These are phyloP conservation scores for Tragelaphus imberbis DNA, from an alignment of 2,113 vertebrate species.

Conservation along the genomic window DNA sequence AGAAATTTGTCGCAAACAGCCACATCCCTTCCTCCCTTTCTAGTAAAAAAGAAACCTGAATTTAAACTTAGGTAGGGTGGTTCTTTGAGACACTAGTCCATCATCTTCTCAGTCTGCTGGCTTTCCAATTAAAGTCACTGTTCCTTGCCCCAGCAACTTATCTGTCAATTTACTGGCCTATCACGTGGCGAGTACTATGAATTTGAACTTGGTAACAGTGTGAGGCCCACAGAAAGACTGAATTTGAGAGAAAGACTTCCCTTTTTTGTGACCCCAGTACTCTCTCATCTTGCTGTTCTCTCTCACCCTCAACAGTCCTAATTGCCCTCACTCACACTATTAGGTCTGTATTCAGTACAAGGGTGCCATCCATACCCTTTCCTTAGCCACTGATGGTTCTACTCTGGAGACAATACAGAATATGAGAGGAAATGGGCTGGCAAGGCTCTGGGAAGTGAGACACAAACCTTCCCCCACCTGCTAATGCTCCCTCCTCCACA, in stretches of 20 bases:
- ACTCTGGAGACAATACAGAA: neutral
- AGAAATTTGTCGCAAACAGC: neutral
- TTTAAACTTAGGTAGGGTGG: neutral
- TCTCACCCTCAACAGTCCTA: neutral
- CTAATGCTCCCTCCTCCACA: fast-evolving
- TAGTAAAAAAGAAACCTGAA: neutral
- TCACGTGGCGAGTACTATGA: neutral
- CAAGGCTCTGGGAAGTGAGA: neutral
- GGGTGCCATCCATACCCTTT: neutral
- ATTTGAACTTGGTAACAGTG: neutral
- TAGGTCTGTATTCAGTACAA: neutral
- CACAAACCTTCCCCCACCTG: too few relatives aligned
- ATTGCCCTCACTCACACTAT: neutral
- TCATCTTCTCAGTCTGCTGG: neutral
- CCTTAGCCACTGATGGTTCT: neutral
- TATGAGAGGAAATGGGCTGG: neutral
- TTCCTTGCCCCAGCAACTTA: neutral
- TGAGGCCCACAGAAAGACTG: neutral
- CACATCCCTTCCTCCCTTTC: neutral
- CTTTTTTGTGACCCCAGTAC: neutral
- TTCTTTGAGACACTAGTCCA: neutral
- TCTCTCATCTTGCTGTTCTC: neutral
- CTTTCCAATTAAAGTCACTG: neutral
- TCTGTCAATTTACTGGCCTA: neutral
- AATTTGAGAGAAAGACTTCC: neutral